Conservation (phyloP, 2,113 vertebrate genomes). For the Numenius arquata region DNA sequence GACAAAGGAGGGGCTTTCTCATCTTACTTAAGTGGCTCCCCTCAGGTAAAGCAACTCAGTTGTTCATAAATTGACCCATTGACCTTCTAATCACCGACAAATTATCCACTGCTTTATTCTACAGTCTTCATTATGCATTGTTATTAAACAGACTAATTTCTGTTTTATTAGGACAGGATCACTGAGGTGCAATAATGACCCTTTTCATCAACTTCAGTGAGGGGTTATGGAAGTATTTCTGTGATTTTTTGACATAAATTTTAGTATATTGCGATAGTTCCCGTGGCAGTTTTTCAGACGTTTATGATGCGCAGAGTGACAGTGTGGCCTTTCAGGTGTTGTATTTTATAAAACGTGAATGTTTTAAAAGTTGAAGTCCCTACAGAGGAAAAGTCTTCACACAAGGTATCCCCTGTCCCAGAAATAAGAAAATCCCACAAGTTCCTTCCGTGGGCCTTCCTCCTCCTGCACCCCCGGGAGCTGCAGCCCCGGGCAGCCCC, state of each 20-base stretch:
- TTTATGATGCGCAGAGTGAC: neutral
- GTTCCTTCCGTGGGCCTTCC: neutral
- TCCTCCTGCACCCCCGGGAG: rapidly evolving
- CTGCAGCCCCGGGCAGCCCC: neutral
- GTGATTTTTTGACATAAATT: neutral
- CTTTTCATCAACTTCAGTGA: neutral
- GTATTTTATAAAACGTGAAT: neutral
- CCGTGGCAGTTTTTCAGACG: rapidly evolving
- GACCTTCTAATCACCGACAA: slow-evolving; percentile 91
- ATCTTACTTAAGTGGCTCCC: slow-evolving; percentile 71
- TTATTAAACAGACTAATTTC: slow-evolving; percentile 68
- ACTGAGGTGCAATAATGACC: slow-evolving; percentile 17
- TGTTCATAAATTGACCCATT: slow-evolving; percentile 86
- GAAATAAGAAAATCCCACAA: rapidly evolving
- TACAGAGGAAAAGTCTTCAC: rapidly evolving
- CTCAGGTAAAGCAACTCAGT: slow-evolving; percentile 85
- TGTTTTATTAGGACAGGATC: slow-evolving; percentile 27
- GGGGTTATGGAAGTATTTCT: neutral
- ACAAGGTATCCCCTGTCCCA: neutral
- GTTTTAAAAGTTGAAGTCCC: neutral
- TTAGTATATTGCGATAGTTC: rapidly evolving
- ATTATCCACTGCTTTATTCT: slow-evolving; percentile 78
- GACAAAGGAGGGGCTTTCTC: slow-evolving; percentile 74
- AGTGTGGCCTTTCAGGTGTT: neutral
- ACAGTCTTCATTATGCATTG: slow-evolving; percentile 38